Percentiles rank a stretch among this genome's conserved stretches.
These are phyloP conservation scores for Tautogolabrus adspersus DNA, from an alignment of 2,113 vertebrate genomes.

Conservation along the genomic window DNA sequence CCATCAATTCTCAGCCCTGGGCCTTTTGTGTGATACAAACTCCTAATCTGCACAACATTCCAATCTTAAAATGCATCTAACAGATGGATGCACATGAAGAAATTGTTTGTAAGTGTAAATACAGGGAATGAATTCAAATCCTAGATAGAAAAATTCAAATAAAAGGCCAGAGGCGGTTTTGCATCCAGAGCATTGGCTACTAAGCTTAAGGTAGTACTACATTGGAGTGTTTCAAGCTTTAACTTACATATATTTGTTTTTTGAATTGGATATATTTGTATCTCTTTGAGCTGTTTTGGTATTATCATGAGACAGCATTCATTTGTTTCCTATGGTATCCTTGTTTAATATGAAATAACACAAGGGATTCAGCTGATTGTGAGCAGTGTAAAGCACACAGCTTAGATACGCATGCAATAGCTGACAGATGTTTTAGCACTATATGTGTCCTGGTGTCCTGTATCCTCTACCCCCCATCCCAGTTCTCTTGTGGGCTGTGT, in stretches of 20 bases:
- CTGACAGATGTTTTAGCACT: slow-evolving; percentile 36
- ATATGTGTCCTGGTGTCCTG: slow-evolving; percentile 5
- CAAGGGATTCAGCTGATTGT: too few species aligned
- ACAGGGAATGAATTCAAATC: neutral
- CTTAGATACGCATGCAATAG: neutral
- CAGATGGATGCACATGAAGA: slow-evolving; percentile 2
- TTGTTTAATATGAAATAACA: too few species aligned
- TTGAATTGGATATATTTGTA: too few species aligned
- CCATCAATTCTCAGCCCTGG: slow-evolving; percentile 63
- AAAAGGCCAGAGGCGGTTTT: neutral
- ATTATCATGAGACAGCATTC: too few species aligned
- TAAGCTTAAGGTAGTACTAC: slow-evolving; percentile 61
- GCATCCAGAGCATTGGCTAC: slow-evolving; percentile 21
- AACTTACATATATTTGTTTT: too few species aligned
- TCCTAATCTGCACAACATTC: neutral
- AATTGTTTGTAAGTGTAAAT: neutral
- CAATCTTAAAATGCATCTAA: slow-evolving; percentile 3
- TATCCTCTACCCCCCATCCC: neutral
- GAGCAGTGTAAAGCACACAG: neutral
- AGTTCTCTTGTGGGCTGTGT: slow-evolving; percentile 1
- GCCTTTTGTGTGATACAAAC: slow-evolving; percentile 30
- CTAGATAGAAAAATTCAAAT: slow-evolving; percentile 3
- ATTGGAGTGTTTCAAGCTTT: too few species aligned
- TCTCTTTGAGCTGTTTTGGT: too few species aligned
- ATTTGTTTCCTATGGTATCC: too few species aligned